phyloP scores from a whole-genome alignment of 2,113 vertebrate species.

The Forbesichthys papilliferus region DNA sequence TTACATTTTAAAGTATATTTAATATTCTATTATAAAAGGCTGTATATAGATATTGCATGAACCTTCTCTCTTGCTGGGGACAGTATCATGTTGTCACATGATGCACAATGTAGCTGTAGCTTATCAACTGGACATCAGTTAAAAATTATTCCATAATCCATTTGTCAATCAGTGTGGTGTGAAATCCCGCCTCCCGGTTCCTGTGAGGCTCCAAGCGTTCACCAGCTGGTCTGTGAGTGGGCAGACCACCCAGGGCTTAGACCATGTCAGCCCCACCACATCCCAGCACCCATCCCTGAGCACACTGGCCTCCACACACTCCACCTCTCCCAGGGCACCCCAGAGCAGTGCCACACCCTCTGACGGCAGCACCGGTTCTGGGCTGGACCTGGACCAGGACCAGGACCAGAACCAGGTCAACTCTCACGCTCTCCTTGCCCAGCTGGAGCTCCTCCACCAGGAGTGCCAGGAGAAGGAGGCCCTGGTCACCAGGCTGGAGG shows the following conservation, averaged over 20 bases:
- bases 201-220: conserved; percentile 62
- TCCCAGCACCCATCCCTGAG: conserved; percentile 21
- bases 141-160: too few species aligned
- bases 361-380: conserved; percentile 22
- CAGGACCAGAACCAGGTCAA: conserved; percentile 23
- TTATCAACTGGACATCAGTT: too few species aligned
- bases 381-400: background rate
- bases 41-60: too few species aligned
- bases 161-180: conserved; percentile 64
- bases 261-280: conserved; percentile 28
- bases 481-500: conserved; percentile 64
- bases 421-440: conserved; percentile 46
- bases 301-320: conserved; percentile 5
- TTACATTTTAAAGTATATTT: too few species aligned
- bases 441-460: conserved; percentile 76
- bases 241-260: conserved; percentile 31
- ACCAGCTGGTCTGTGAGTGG: conserved; percentile 21
- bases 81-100: too few species aligned
- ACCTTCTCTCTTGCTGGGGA: too few species aligned
- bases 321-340: conserved; percentile 13
- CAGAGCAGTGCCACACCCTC: conserved; percentile 40
- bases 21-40: too few species aligned
- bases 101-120: too few species aligned
- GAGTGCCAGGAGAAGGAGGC: conserved; percentile 78
- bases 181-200: conserved; percentile 85